phyloP scores from a whole-genome alignment of 1,140 invertebrate species.

The Apis laboriosa region DNA sequence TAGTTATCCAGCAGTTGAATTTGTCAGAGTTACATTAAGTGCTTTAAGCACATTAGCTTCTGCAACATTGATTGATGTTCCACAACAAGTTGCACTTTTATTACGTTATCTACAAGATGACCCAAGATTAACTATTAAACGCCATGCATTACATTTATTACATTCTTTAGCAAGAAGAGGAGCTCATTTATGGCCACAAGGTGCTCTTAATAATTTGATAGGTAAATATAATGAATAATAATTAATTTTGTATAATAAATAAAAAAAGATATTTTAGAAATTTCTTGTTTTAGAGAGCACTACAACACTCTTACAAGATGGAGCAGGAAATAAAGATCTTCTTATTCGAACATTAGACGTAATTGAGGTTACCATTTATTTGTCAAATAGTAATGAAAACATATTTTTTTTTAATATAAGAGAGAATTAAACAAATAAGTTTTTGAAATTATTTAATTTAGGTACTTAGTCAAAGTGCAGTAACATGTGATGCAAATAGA shows the following conservation, averaged over 20 bases:
- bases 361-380: slow-evolving; percentile 71
- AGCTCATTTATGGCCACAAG: slow-evolving; percentile 91
- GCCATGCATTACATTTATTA: slow-evolving; percentile 88
- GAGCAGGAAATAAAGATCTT: slow-evolving; percentile 74
- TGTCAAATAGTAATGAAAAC: neutral
- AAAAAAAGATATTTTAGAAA: slow-evolving; percentile 16
- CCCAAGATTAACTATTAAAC: slow-evolving; percentile 87
- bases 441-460: slow-evolving; percentile 51
- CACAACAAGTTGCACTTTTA: slow-evolving; percentile 88
- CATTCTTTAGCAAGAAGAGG: slow-evolving; percentile 88
- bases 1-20: slow-evolving; percentile 93
- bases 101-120: slow-evolving; percentile 83
- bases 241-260: neutral
- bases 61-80: slow-evolving; percentile 94
- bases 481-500: slow-evolving; percentile 79
- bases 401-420: neutral
- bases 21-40: slow-evolving; percentile 92
- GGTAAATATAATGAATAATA: slow-evolving; percentile 55
- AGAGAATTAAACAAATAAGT: neutral
- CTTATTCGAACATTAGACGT: slow-evolving; percentile 78
- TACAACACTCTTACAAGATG: slow-evolving; percentile 75
- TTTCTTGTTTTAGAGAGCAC: slow-evolving; percentile 72
- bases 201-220: slow-evolving; percentile 85
- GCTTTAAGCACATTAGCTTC: slow-evolving; percentile 94
- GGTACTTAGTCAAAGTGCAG: slow-evolving; percentile 77